Evolutionary conservation across 2,888 invertebrate species (phyloP).

Genomic region (Drosophila anceps): DNA sequence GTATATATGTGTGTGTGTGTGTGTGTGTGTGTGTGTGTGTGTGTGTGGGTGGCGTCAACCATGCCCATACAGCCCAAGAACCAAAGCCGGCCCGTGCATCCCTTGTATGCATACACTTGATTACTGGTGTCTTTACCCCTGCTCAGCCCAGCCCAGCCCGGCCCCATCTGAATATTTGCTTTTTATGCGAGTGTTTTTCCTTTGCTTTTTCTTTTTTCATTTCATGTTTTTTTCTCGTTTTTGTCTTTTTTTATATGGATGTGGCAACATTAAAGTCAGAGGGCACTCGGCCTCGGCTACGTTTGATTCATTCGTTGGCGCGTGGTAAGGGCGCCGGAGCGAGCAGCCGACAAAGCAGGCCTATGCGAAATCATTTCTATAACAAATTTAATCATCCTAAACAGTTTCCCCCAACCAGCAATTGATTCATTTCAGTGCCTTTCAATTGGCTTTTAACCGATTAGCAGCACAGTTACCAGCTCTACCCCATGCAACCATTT

Average conservation of each 20-base stretch:
- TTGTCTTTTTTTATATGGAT: slow-evolving; percentile 17
- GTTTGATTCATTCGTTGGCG: slow-evolving; percentile 48
- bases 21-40: slow-evolving; percentile 9
- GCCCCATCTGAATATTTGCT: slow-evolving; percentile 61
- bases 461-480: slow-evolving; percentile 53
- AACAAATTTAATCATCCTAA: slow-evolving; percentile 79
- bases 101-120: slow-evolving; percentile 74
- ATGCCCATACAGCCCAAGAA: slow-evolving; percentile 16
- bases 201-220: slow-evolving; percentile 29
- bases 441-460: slow-evolving; percentile 79
- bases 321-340: neutral
- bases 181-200: slow-evolving; percentile 65
- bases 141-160: neutral
- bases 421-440: slow-evolving; percentile 76
- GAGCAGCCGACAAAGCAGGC: slow-evolving; percentile 45
- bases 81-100: slow-evolving; percentile 35
- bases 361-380: slow-evolving; percentile 70
- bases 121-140: slow-evolving; percentile 70
- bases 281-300: slow-evolving; percentile 33
- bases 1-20: no score
- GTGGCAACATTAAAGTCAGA: slow-evolving; percentile 53
- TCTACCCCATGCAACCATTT: neutral
- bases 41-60: slow-evolving; percentile 35
- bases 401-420: slow-evolving; percentile 62
- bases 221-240: slow-evolving; percentile 26